Conservation (phyloP, 2,113 vertebrate species). For the Cynoglossus semilaevis region DNA sequence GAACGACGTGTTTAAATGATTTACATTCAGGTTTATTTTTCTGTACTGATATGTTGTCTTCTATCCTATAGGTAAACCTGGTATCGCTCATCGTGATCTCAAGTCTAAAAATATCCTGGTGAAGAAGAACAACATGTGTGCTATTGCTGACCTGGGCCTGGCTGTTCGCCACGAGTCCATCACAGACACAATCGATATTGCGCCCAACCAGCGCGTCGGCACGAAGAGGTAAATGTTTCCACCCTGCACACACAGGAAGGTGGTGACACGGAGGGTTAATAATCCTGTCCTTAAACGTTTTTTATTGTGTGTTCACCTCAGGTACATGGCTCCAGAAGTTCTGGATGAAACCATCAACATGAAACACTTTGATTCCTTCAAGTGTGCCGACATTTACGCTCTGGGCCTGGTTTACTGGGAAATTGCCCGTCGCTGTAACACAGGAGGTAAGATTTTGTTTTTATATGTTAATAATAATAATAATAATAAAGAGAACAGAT, state of each 20-base stretch:
- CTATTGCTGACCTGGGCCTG: conserved; percentile 95
- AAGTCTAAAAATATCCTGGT: conserved; percentile 99
- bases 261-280: no score
- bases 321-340: conserved; percentile 98
- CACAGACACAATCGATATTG: conserved; percentile 97
- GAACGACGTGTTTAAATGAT: no score
- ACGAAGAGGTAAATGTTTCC: conserved; percentile 86
- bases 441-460: conserved; percentile 81
- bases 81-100: conserved; percentile 95
- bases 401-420: conserved; percentile 98
- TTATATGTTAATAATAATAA: no score
- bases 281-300: no score
- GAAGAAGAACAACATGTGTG: conserved; percentile 95
- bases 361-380: conserved; percentile 99
- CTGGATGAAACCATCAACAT: conserved; percentile 98
- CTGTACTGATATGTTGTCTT: conserved; percentile 6
- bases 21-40: no score
- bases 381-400: conserved; percentile 96
- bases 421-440: conserved; percentile 91
- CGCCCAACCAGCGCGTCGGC: conserved; percentile 95
- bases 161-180: conserved; percentile 94
- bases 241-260: background rate
- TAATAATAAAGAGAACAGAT: no score
- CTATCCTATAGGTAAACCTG: conserved; percentile 86
- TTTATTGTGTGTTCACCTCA: conserved; percentile 44